phyloP scores from a whole-genome alignment of 2,888 invertebrate genomes.

The Artemia sinica region DNA sequence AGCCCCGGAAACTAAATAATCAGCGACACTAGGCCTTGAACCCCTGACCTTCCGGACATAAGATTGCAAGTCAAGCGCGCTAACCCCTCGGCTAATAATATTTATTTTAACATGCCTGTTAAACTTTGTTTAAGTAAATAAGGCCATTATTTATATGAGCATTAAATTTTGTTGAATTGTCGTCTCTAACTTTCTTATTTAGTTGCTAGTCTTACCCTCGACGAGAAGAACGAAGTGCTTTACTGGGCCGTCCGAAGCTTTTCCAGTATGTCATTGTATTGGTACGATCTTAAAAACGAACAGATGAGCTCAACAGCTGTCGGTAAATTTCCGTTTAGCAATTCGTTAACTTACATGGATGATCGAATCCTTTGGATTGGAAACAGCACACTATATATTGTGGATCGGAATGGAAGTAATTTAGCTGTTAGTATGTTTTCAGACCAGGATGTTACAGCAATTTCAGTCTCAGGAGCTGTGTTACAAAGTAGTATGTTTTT shows the following conservation, averaged over 20 bases:
- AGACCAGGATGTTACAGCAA: neutral
- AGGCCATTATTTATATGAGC: no score
- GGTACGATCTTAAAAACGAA: neutral
- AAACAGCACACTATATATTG: neutral
- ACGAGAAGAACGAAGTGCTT: neutral
- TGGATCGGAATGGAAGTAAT: conserved; percentile 1
- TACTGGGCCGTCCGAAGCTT: conserved; percentile 9
- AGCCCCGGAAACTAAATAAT: no score
- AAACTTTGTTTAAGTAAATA: no score
- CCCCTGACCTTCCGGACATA: no score
- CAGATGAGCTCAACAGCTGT: neutral
- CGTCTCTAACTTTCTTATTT: neutral
- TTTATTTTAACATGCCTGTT: no score
- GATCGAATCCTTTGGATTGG: conserved; percentile 11
- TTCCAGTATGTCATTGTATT: neutral
- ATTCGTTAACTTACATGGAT: neutral
- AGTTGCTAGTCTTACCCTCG: neutral
- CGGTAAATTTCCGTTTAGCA: neutral
- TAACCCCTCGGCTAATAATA: no score
- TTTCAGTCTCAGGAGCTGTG: neutral
- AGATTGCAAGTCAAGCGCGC: no score
- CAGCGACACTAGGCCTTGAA: no score
- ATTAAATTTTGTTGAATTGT: no score
- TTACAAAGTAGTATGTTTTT: no score
- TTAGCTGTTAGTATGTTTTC: neutral